Evolutionary conservation across 2,113 vertebrate genomes (phyloP), one percentile per base, ranked within the genome.

Genomic region (Pterocles orientalis): DNA sequence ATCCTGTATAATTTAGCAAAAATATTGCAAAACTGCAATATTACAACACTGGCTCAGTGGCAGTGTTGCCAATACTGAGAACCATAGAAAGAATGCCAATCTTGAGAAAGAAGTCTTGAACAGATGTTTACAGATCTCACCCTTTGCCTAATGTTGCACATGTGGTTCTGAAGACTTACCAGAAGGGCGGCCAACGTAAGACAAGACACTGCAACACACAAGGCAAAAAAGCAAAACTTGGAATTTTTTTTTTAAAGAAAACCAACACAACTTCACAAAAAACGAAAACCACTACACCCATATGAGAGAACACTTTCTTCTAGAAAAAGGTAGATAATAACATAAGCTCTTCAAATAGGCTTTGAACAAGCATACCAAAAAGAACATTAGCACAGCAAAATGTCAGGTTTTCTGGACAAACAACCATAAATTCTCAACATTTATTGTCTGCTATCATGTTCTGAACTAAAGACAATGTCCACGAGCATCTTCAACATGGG

Each of bases 1-100:
- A 83, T 12, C 10, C 48, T 50, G 57, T 45, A 6, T 5, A 54
- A 33, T 28, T 66, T 6, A 50, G 11, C 29, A 8, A 68, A 65
- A 73, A 89, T 28, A 62, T 0, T 61, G 41, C 45, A 84, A 50
- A 92, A n/a, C 15, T 33, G 16, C 50, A 85, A 9, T 61, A 75
- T 57, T 56, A 36, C 2, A 75, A 68, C 7, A 1, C 29, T 41
- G 60, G 47, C 24, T 83, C 45, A 34, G 19, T 16, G 33, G 11
- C 61, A 88, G 41, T 0, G 0, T 3, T 69, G 48, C 47, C 43
- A 53, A 33, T 24, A 70, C 5, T 13, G 12, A 2, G 2, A 82
- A 48, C 33, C n/a, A 50, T 0, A 0, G 34, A 51, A 77, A 25
- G 18, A 62, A 28, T 3, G 5, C 3, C 48, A 33, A 10, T 64